Base-by-base conservation (phyloP, 2,113 vertebrate species). In the Gambusia holbrooki region DNA sequence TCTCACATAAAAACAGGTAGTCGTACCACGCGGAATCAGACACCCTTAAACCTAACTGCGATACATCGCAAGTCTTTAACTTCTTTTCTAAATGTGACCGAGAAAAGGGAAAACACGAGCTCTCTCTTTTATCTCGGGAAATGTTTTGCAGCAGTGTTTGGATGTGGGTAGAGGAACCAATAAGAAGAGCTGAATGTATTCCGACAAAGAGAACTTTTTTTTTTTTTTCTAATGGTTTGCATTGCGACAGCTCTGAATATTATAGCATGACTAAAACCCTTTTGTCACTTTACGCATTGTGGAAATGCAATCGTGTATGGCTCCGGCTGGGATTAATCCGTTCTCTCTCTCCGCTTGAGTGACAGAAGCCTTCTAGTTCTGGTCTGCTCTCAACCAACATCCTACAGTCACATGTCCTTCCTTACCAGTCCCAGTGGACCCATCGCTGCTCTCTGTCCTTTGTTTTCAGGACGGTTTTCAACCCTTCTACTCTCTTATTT, bases 1-100 rank as follows among this genome's bases (percentile, higher is more conserved):
- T 91, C 71, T 71, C 80, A 69, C 88, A 84, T 71, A 92, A 95
- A 86, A 96, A 95, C 90, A 95, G 95, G 94, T 96, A 22, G 25
- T 25, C 70, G 4, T 27, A 29, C 19, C 17, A 10, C 17, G 3
- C 29, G 4, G 30, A 29, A 2, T 69, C 66, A 71, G 12, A 14
- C 1, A 1, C 1, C 5, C 8, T 65, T 27, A 8, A 37, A 40
- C 61, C 33, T 2, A 66, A 5, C 35, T 71, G 17, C 8, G 29
- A 54, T 61, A 48, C 37, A 58, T 2, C 15, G 27, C 1, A 4
- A 72, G 28, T 32, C 5, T 22, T 6, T 8, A 3, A 63, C 29
- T 22, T 19, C 13, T 62, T 28, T 27, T 61, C 60, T 28, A 17
- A 62, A 19, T 66, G 37, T 79, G 28, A 10, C 4, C 8, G 25